Evolutionary conservation across 1,140 invertebrate genomes (phyloP).

Genomic region (Philopotamus ludificatus): DNA sequence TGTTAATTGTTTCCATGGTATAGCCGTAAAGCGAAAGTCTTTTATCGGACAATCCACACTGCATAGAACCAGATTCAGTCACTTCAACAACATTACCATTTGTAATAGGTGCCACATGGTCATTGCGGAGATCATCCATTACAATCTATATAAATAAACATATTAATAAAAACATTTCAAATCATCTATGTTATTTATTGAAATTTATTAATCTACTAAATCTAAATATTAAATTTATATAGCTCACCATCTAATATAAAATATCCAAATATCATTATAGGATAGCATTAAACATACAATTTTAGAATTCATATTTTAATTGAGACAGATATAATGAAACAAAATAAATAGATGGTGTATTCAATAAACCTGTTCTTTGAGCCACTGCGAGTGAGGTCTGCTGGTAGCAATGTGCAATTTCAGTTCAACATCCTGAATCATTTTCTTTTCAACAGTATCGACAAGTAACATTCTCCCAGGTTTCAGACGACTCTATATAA

Average conservation of each 20-base stretch:
- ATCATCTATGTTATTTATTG: no score
- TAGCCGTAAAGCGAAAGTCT: slow-evolving; percentile 90
- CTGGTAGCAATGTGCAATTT: slow-evolving; percentile 85
- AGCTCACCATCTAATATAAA: background rate
- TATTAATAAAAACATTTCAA: no score
- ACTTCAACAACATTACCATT: slow-evolving; percentile 45
- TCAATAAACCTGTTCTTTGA: slow-evolving; percentile 84
- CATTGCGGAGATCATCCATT: slow-evolving; percentile 65
- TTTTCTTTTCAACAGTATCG: slow-evolving; percentile 86
- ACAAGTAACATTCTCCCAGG: slow-evolving; percentile 97
- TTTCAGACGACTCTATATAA: slow-evolving; percentile 83
- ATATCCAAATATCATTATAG: no score
- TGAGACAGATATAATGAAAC: no score
- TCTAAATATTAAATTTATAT: no score
- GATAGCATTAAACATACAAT: no score
- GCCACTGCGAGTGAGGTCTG: slow-evolving; percentile 87
- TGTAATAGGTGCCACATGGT: slow-evolving; percentile 47
- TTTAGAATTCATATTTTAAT: no score
- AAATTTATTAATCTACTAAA: no score
- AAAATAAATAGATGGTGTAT: no score
- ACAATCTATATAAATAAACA: no score
- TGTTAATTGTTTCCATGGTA: slow-evolving; percentile 91
- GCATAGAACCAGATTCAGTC: slow-evolving; percentile 48
- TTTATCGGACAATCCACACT: slow-evolving; percentile 71
- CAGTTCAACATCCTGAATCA: slow-evolving; percentile 93